These are phyloP conservation scores for Lordiphosa collinella DNA, from an alignment of 1,140 invertebrate species.

Conservation along the genomic window DNA sequence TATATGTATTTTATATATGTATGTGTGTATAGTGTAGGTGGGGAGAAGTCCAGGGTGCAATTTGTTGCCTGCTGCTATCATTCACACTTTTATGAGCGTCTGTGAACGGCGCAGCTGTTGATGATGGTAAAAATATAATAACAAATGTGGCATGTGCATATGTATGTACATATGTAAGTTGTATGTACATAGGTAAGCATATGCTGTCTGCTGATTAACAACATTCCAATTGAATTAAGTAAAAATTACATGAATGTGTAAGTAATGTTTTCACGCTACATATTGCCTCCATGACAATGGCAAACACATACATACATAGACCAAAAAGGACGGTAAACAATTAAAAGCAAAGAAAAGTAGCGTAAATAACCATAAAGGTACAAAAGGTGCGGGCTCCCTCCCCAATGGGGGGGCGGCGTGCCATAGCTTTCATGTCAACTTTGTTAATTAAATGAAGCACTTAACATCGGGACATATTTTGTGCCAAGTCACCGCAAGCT, in stretches of 20 bases:
- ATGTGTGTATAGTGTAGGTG: too few species aligned
- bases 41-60: conserved; percentile 6
- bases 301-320: too few species aligned
- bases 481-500: too few species aligned
- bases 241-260: too few species aligned
- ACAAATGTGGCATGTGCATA: conserved; percentile 1
- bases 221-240: too few species aligned
- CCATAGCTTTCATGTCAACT: conserved; percentile 64
- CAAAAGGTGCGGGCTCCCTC: conserved; percentile 22
- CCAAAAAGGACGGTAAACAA: too few species aligned
- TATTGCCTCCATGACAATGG: too few species aligned
- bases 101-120: conserved; percentile 59
- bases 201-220: conserved; percentile 4
- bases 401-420: neutral
- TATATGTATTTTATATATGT: too few species aligned
- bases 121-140: conserved; percentile 10
- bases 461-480: conserved; percentile 69
- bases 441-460: conserved; percentile 76
- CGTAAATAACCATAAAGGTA: conserved; percentile 1
- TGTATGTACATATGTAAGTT: conserved; percentile 4
- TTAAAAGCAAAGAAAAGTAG: too few species aligned
- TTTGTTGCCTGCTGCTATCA: conserved; percentile 38
- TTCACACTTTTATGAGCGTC: conserved; percentile 5
- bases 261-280: too few species aligned
- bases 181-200: neutral